Evolutionary conservation across 2,797 vertebrate genomes (phyloP), one percentile per base, ranked within the genome.

Genomic region (Alosa sapidissima): DNA sequence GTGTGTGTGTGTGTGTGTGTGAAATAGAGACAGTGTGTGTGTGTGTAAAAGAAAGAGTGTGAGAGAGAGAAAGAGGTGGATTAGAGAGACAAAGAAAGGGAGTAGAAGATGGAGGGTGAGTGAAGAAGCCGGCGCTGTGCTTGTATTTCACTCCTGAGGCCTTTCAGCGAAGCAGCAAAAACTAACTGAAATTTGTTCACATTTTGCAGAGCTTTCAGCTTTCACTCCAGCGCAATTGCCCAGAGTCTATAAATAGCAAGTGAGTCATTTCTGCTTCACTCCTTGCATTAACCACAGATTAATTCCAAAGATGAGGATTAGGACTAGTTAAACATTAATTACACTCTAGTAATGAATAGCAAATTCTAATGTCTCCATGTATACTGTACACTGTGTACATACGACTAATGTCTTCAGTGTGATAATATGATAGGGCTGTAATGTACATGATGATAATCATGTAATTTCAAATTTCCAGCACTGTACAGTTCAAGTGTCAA

Each of bases 241-340:
- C 72, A 8, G 0, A 24, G 72, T 78, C 72, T 78, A 78, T 78
- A 78, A 78, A 78, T 78, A 78, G 36, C 72, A 5, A 21, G 41
- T 21, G 72, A 78, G 72, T 47, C 36, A 21, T 14, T 78, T 78
- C 72, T 78, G 14, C 36, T 47, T 78, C 36, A 21, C 5, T 78
- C 72, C 2, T 47, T 41, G 16, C 72, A 78, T 47, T 78, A 47
- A 47, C 14, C 72, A 36, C 72, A 78, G 72, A 75, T 75, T 75
- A 75, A 36, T 75, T 41, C 36, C 36, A 75, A 41, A 33, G 16
- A 78, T 78, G 72, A 78, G 72, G 72, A 78, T 78, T 78, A 45
- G 72, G 41, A 16, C 14, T 78, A 78, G 72, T 45, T 78, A 78
- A 78, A 78, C 72, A 78, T 33, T 82, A 78, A 78, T 78, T 78